Base-by-base conservation (phyloP, 1,140 invertebrate genomes). In the Thereuonema tuberculata region DNA sequence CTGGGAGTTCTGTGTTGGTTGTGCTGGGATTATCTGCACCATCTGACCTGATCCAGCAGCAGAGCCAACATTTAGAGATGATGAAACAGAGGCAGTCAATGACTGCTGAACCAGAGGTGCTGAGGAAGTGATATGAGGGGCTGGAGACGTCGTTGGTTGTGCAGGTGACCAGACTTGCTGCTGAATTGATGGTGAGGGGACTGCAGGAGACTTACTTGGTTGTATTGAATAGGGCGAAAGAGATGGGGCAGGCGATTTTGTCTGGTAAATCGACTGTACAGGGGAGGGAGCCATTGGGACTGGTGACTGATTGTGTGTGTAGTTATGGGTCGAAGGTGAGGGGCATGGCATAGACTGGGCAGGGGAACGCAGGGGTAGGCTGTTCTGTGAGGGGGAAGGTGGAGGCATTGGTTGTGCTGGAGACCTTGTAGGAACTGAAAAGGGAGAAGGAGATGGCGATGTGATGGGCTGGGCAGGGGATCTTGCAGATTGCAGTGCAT, bases 21-120 rank as follows among this genome's bases (percentile, higher is more conserved):
- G 55, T 25, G 63, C 55, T n/a, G 61, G 55, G n/a, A 63, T 61
- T 52, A 62, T 50, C 23, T 65, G 66, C 25, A 65, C 59, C 49
- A 65, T 31, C 20, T 55, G 47, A 26, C 56, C 52, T 12, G 48
- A 17, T 5, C 59, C 55, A 5, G 59, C 62, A 29, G 65, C 60
- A 25, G 61, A 60, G 28, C 57, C 37, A 17, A 63, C 56, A 47
- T 62, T 60, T 2, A 60, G 37, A 5, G 60, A 49, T 43, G 64
- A 20, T 9, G 37, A 9, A 9, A 43, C 37, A 43, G 37, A n/a
- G 21, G 55, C 64, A 37, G 58, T 60, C 43, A 59, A 64, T 12
- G 58, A 60, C 26, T 56, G 61, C 43, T 64, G 64, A 48, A 63
- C 62, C 26, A 61, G 54, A 43, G 61, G 60, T 15, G 61, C 60